Conservation (phyloP, 2,113 vertebrate genomes). For the Pogona vitticeps region DNA sequence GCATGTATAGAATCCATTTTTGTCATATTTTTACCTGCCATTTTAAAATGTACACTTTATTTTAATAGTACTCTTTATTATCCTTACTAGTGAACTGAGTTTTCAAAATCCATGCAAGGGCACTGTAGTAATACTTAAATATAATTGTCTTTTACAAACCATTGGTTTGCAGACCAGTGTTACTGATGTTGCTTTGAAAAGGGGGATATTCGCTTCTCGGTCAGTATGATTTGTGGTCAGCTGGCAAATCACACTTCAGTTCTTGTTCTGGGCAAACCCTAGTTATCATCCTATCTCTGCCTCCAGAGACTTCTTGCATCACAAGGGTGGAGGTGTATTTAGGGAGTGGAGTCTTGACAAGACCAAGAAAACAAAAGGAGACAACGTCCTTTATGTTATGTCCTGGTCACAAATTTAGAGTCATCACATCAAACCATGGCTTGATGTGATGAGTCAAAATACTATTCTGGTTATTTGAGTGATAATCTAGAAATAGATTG, state of each 20-base stretch:
- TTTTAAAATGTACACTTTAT: neutral
- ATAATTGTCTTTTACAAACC: neutral
- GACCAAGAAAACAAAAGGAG: neutral
- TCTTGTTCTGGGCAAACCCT: neutral
- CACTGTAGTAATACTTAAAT: neutral
- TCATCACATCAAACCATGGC: neutral
- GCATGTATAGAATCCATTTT: neutral
- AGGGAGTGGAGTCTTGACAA: neutral
- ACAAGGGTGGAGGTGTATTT: neutral
- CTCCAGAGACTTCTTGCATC: neutral
- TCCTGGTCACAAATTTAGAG: neutral
- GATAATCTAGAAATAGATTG: slow-evolving; percentile 38
- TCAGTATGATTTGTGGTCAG: neutral
- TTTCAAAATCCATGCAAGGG: neutral
- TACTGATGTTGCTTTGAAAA: neutral
- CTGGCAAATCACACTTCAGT: neutral
- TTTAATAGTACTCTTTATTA: neutral
- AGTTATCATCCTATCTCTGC: neutral
- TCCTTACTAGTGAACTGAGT: neutral
- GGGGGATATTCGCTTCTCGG: neutral
- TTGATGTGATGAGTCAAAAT: neutral
- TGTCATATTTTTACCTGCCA: neutral
- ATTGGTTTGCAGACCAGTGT: neutral
- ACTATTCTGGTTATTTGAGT: slow-evolving; percentile 26
- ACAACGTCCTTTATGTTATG: neutral